Evolutionary conservation across 2,888 invertebrate species (phyloP), one percentile per base, ranked within the genome.

Genomic region (Gari tellinella): DNA sequence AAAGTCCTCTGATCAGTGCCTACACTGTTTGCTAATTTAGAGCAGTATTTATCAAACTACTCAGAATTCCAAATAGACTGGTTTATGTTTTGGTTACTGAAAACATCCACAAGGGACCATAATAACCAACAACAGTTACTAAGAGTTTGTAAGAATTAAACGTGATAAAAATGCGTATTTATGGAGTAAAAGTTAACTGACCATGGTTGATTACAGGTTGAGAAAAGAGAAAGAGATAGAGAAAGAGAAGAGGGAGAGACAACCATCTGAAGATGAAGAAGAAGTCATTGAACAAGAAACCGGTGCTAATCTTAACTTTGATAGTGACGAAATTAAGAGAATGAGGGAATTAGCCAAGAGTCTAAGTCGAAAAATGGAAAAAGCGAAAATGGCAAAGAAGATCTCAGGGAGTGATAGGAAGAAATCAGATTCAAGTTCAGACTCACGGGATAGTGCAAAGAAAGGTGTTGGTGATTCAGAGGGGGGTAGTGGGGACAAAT

Each of bases 331-430:
- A 67, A 72, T 86, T 7, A 67, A 80, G n/a, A 81, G 82, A 70
- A 87, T 90, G 88, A 82, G 83, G 52, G 88, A 89, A 57, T 53
- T 91, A 46, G 91, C 90, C 2, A 86, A 81, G 67, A 84, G 81
- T 48, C 75, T 92, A 26, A 92, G 92, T 83, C 80, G 89, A 79
- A 86, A 91, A 83, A 87, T 92, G 72, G 88, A 80, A 55, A 58
- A 77, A 43, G 83, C 75, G 17, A 85, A 85, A 68, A n/a, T 63
- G 57, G 1, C 43, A n/a, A 57, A 57, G 26, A 45, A 57, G 31
- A 31, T 7, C 10, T 10, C 31, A 7, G 31, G 10, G 31, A 31
- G 31, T 31, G 10, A 31, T 7, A 31, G 10, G 31, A 31, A 4
- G 10, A 10, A 10, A 15, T 15, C 23, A 19, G 57, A 41, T 41